phyloP scores from a whole-genome alignment of 2,797 vertebrate genomes.

The Hylomyscus alleni region DNA sequence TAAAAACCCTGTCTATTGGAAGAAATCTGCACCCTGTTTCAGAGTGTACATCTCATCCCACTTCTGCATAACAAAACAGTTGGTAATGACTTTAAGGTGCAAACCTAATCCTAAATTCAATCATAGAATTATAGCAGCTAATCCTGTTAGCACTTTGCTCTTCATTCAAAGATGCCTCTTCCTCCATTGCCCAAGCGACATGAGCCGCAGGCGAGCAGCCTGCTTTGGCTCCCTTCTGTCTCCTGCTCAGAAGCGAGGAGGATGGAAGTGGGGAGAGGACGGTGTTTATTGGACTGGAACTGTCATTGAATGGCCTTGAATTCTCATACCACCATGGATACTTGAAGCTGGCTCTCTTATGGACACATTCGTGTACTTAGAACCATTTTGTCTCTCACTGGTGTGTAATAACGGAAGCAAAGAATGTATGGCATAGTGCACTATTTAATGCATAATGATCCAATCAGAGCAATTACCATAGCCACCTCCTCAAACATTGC shows the following conservation, averaged over 20 bases:
- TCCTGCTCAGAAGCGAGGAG: background rate
- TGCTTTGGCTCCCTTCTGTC: background rate
- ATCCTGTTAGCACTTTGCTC: constrained; percentile 51
- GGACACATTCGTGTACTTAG: background rate
- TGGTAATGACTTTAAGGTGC: constrained; percentile 3
- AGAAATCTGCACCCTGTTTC: background rate
- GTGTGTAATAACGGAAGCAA: background rate
- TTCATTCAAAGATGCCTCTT: constrained; percentile 13
- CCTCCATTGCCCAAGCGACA: background rate
- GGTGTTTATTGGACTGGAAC: constrained; percentile 5
- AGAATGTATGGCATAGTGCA: background rate
- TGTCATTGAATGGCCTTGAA: background rate
- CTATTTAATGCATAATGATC: background rate
- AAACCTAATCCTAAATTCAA: constrained; percentile 37
- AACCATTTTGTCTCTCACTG: background rate
- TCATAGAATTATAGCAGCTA: constrained; percentile 7
- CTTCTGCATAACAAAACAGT: constrained; percentile 16
- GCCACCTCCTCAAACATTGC: background rate
- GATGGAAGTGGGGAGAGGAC: background rate
- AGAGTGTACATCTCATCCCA: background rate
- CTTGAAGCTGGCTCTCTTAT: background rate
- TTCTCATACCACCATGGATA: background rate
- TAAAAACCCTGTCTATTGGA: background rate
- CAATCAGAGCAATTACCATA: background rate
- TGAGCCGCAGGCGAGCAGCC: background rate